phyloP scores from a whole-genome alignment of 2,113 vertebrate genomes.

The Vireo altiloquus region DNA sequence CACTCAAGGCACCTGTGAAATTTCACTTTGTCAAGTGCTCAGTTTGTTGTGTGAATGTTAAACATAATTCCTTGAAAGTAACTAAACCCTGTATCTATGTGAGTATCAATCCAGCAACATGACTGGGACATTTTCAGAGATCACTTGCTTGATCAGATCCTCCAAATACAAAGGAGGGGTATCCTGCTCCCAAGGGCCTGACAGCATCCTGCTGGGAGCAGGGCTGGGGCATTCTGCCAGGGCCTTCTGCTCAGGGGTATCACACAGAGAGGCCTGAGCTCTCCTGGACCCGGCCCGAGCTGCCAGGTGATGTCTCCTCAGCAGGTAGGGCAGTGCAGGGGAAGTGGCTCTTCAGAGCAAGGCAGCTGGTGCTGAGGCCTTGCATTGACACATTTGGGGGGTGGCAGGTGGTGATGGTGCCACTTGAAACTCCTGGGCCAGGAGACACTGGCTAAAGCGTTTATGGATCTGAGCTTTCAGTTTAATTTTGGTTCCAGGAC shows the following conservation, averaged over 20 bases:
- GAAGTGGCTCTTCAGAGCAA: background rate
- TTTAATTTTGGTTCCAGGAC: background rate
- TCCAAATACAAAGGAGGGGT: background rate
- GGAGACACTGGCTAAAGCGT: background rate
- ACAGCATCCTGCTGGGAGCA: background rate
- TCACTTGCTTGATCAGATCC: background rate
- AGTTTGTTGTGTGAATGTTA: background rate
- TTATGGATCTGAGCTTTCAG: background rate
- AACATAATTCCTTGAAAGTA: background rate
- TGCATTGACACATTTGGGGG: accelerated
- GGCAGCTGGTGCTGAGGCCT: background rate
- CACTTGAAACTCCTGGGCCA: background rate
- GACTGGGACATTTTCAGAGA: background rate
- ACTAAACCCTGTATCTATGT: background rate
- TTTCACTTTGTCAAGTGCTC: background rate
- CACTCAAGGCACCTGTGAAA: background rate
- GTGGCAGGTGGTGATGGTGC: too few relatives aligned
- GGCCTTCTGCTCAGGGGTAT: background rate
- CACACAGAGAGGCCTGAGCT: background rate
- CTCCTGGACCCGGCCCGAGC: background rate
- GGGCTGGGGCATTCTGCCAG: background rate
- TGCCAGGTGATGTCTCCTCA: background rate
- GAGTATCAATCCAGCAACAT: background rate
- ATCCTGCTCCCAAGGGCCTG: accelerated
- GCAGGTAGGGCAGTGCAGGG: background rate